Evolutionary conservation across 2,113 vertebrate genomes (phyloP).

Genomic region (Megaceryle torquata): DNA sequence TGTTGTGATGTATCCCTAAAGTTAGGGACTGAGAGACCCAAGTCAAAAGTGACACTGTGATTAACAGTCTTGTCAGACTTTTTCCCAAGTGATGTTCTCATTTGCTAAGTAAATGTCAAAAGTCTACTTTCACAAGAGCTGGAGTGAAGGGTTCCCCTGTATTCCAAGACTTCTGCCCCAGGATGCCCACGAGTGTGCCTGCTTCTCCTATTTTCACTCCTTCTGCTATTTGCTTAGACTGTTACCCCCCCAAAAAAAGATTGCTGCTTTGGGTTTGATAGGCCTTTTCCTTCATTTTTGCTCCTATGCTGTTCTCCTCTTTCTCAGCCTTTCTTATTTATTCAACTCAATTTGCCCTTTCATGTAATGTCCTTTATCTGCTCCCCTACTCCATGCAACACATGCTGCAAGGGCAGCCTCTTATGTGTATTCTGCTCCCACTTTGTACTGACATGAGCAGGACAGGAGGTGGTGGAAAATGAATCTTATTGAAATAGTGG

Average conservation of each 20-base stretch:
- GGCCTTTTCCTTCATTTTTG: neutral
- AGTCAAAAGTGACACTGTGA: neutral
- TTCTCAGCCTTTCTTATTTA: neutral
- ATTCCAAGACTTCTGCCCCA: neutral
- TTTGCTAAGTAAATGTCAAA: neutral
- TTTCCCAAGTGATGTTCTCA: too few relatives aligned
- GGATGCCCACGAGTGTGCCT: neutral
- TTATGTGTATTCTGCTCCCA: fast-evolving
- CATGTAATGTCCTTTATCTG: neutral
- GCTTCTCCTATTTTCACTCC: neutral
- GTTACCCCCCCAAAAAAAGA: neutral
- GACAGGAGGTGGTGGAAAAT: neutral
- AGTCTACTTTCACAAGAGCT: neutral
- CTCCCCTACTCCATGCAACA: neutral
- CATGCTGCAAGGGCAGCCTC: neutral
- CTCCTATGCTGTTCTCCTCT: neutral
- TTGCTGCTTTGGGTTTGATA: neutral
- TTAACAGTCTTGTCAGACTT: neutral
- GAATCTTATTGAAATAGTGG: neutral
- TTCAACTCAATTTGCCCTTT: neutral
- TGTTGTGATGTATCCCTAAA: neutral
- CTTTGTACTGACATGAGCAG: neutral
- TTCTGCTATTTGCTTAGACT: neutral
- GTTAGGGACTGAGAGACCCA: neutral
- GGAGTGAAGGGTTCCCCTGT: neutral